Evolutionary conservation across 2,888 invertebrate genomes (phyloP).

Genomic region (Rhingia campestris): DNA sequence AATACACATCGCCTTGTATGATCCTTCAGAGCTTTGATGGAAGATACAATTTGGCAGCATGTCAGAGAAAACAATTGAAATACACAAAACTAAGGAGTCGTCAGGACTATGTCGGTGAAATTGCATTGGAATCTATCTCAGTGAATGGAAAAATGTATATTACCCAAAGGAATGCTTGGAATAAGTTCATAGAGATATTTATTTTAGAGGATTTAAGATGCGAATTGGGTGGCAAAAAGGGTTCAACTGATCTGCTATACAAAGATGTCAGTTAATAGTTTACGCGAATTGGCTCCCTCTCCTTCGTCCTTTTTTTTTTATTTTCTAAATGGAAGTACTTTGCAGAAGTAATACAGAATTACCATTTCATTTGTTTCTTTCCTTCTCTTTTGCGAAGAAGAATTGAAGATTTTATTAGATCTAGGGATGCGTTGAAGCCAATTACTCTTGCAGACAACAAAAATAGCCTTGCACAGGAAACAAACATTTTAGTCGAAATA

Average conservation of each 20-base stretch:
- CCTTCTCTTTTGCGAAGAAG: background rate
- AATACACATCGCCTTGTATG: constrained; percentile 9
- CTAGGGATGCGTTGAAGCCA: background rate
- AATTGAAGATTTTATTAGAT: background rate
- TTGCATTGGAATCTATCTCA: constrained; percentile 30
- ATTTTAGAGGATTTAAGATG: constrained; percentile 5
- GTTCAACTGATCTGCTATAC: background rate
- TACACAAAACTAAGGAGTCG: constrained; percentile 24
- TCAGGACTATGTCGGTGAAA: constrained; percentile 7
- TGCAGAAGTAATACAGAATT: too few species aligned
- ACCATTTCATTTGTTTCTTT: background rate
- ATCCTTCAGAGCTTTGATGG: constrained; percentile 8
- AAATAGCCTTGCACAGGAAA: too few species aligned
- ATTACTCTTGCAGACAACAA: background rate
- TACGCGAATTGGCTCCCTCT: constrained; percentile 2
- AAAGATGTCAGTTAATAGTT: constrained; percentile 17
- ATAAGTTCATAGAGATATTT: background rate
- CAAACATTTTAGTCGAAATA: too few species aligned
- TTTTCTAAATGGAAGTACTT: background rate
- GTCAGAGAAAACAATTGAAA: constrained; percentile 29
- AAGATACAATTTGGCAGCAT: constrained; percentile 18
- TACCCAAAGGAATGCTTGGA: constrained; percentile 25
- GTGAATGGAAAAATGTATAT: constrained; percentile 30
- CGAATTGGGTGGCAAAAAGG: background rate
- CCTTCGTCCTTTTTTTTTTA: background rate